These are phyloP conservation scores for Atherinosoma microstoma DNA, from an alignment of 2,797 vertebrate species.

Conservation along the genomic window DNA sequence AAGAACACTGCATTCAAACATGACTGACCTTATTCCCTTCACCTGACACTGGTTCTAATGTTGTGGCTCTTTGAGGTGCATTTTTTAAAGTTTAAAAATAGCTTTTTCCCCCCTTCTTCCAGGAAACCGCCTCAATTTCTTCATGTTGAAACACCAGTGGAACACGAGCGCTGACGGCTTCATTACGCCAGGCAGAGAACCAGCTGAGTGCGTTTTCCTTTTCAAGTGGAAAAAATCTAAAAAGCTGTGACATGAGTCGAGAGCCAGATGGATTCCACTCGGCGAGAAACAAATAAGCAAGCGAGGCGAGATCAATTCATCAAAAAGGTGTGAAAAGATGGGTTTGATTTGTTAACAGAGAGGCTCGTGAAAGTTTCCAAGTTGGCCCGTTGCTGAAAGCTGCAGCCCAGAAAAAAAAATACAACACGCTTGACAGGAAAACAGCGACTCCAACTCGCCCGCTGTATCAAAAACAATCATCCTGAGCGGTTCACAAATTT, in stretches of 20 bases:
- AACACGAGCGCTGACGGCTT: slow-evolving; percentile 28
- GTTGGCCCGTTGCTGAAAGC: background rate
- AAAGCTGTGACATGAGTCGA: background rate
- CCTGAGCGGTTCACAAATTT: background rate
- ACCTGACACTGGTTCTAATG: background rate
- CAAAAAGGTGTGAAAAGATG: slow-evolving; percentile 11
- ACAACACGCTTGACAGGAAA: background rate
- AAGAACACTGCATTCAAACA: background rate
- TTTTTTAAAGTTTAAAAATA: background rate
- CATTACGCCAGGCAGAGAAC: slow-evolving; percentile 17
- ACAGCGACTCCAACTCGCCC: slow-evolving; percentile 2
- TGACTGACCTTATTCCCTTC: background rate
- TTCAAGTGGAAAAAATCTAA: background rate
- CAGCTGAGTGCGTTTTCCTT: background rate
- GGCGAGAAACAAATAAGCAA: slow-evolving; percentile 1
- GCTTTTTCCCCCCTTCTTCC: background rate
- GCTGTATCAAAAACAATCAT: slow-evolving; percentile 10
- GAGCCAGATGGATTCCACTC: slow-evolving; percentile 5
- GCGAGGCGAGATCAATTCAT: slow-evolving; percentile 7
- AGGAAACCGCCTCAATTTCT: background rate
- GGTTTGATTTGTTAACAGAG: slow-evolving; percentile 42
- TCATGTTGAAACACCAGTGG: slow-evolving; percentile 1
- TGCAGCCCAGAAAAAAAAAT: background rate
- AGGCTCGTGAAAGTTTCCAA: background rate
- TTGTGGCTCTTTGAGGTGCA: background rate